A percentile compares a stretch with the other conserved stretches of the same genome.
Evolutionary conservation across 1,140 invertebrate species (phyloP).

Genomic region (Druon quercuslanigerum): DNA sequence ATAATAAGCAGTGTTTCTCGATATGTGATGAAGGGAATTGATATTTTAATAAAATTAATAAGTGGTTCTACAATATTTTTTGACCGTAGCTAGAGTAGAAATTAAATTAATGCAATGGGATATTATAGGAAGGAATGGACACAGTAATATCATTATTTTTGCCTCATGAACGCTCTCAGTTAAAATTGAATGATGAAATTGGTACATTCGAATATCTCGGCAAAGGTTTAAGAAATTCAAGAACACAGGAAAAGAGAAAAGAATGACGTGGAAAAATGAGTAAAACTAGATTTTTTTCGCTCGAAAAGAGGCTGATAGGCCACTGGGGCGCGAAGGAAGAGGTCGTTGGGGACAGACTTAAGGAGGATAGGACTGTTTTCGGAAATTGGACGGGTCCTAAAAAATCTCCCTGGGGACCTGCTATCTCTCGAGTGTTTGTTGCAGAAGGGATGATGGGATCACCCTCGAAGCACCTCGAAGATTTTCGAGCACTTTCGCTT

Average conservation of each 20-base stretch:
- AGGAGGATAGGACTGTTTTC: slow-evolving; percentile 58
- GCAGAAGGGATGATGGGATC: slow-evolving; percentile 45
- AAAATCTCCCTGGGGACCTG: slow-evolving; percentile 59
- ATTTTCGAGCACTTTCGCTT: slow-evolving; percentile 38
- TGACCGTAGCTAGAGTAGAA: too few species aligned
- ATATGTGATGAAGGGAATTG: too few species aligned
- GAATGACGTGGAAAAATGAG: not conserved
- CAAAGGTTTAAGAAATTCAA: not conserved
- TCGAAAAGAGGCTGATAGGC: slow-evolving; percentile 32
- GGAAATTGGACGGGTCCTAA: slow-evolving; percentile 63
- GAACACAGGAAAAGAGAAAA: not conserved
- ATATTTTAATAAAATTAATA: too few species aligned
- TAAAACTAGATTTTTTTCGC: not conserved
- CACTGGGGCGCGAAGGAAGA: slow-evolving; percentile 43
- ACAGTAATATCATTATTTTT: too few species aligned
- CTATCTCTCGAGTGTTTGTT: slow-evolving; percentile 49
- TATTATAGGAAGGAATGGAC: too few species aligned
- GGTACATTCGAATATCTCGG: too few species aligned
- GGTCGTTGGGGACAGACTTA: slow-evolving; percentile 42
- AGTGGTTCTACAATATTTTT: too few species aligned
- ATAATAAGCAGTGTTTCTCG: too few species aligned
- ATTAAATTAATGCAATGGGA: too few species aligned
- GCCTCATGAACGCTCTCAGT: too few species aligned
- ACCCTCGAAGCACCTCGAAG: slow-evolving; percentile 36
- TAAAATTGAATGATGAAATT: too few species aligned